A percentile compares a stretch with the other conserved stretches of the same genome.
Conservation (phyloP, 2,888 invertebrate genomes). For the Glomeris marginata region DNA sequence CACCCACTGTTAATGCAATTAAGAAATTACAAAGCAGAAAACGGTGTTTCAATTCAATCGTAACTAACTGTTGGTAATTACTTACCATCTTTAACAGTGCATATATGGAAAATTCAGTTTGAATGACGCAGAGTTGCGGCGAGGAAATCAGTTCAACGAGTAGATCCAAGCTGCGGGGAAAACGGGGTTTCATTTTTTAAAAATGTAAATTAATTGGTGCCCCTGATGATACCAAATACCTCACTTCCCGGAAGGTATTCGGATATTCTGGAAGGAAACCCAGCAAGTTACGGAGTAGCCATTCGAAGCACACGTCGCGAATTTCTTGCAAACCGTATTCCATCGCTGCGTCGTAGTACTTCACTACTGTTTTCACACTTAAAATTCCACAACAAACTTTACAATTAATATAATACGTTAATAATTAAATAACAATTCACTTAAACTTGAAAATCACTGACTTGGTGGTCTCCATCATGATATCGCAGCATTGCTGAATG, state of each 20-base stretch:
- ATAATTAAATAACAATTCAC: too few species aligned
- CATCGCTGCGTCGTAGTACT: conserved; percentile 50
- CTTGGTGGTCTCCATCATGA: conserved; percentile 60
- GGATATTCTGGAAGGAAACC: conserved; percentile 42
- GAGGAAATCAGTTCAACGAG: conserved; percentile 47
- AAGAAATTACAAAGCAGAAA: conserved; percentile 1
- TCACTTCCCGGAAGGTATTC: conserved; percentile 42
- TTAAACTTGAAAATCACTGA: conserved; percentile 33
- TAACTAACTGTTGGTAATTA: neutral
- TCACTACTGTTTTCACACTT: conserved; percentile 44
- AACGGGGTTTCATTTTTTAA: too few species aligned
- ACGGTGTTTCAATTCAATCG: conserved; percentile 1
- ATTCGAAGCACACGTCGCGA: conserved; percentile 39
- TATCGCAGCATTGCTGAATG: conserved; percentile 53
- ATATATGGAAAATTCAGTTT: conserved; percentile 62
- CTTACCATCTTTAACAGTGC: conserved; percentile 44
- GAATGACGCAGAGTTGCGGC: conserved; percentile 53
- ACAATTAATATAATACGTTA: too few species aligned
- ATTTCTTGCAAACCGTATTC: conserved; percentile 51
- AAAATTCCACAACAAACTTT: conserved; percentile 13
- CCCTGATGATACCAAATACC: conserved; percentile 23
- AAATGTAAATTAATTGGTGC: too few species aligned
- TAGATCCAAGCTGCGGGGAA: conserved; percentile 44
- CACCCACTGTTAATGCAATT: conserved; percentile 39
- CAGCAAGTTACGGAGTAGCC: conserved; percentile 53